These are phyloP conservation scores for Hystrix cristata DNA, from an alignment of 2,113 vertebrate genomes.

Conservation along the genomic window DNA sequence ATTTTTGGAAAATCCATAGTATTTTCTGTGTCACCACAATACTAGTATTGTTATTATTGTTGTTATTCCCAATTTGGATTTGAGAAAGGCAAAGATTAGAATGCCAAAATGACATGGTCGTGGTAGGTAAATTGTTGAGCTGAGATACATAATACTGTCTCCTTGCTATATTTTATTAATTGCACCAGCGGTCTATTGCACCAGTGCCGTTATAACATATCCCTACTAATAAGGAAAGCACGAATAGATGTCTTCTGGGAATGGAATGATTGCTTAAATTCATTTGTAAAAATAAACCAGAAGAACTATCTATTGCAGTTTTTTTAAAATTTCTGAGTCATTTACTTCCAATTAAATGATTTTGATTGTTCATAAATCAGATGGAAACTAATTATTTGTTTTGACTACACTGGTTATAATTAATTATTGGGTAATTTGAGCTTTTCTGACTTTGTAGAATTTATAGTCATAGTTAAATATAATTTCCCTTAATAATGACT, in stretches of 20 bases:
- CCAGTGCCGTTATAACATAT: not conserved
- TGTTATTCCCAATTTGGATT: not conserved
- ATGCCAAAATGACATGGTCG: not conserved
- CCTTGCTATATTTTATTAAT: not conserved
- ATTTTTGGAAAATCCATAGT: not conserved
- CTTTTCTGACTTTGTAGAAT: slow-evolving; percentile 58
- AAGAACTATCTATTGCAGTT: not conserved
- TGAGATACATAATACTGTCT: not conserved
- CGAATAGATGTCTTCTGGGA: not conserved
- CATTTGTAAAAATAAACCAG: slow-evolving; percentile 65
- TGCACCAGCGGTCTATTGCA: not conserved
- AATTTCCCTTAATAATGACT: slow-evolving; percentile 44
- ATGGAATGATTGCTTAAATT: not conserved
- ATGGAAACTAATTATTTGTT: slow-evolving; percentile 72
- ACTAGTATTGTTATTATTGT: not conserved
- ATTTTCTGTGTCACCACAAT: not conserved
- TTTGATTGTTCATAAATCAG: slow-evolving; percentile 54
- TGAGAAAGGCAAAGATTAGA: not conserved
- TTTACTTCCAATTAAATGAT: slow-evolving; percentile 56
- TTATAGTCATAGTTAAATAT: slow-evolving; percentile 66
- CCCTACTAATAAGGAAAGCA: not conserved
- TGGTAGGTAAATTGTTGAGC: not conserved
- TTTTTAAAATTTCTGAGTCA: slow-evolving; percentile 40
- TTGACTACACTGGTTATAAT: slow-evolving; percentile 63
- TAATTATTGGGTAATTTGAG: slow-evolving; percentile 54